Percentiles rank a stretch among this genome's conserved stretches.
phyloP scores from a whole-genome alignment of 2,797 vertebrate genomes.

The Vultur gryphus region DNA sequence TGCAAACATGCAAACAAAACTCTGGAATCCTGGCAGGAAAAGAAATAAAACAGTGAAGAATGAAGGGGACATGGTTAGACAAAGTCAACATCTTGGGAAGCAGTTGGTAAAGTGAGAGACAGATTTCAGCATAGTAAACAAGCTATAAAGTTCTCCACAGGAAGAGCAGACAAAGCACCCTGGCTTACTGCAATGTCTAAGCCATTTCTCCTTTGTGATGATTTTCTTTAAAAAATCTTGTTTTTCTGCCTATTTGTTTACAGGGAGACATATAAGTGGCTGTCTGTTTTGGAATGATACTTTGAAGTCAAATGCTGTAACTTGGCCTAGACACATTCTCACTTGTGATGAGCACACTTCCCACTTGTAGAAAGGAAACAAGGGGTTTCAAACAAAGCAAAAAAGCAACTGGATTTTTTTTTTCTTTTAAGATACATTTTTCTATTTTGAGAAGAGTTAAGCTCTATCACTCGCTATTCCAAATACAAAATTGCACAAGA shows the following conservation, averaged over 20 bases:
- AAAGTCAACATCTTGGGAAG: conserved; percentile 60
- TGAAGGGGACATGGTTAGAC: conserved; percentile 1
- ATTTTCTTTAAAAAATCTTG: not conserved
- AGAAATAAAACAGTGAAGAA: conserved; percentile 13
- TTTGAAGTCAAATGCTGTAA: conserved; percentile 12
- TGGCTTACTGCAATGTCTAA: not conserved
- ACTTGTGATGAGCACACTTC: not conserved
- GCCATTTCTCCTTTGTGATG: not conserved
- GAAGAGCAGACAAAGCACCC: conserved; percentile 2
- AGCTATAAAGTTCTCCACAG: conserved; percentile 44
- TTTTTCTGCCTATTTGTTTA: conserved; percentile 2
- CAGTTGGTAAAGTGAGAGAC: conserved; percentile 54
- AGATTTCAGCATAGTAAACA: conserved; percentile 57
- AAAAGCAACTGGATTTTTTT: not conserved
- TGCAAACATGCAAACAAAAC: not conserved
- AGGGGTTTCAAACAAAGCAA: not conserved
- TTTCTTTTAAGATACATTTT: not conserved
- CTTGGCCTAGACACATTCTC: not conserved
- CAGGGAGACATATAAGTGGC: not conserved
- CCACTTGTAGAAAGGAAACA: not conserved
- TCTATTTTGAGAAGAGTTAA: not conserved
- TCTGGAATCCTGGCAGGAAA: not conserved
- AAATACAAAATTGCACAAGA: not conserved
- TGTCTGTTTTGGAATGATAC: not conserved
- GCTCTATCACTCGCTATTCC: not conserved